Conservation (phyloP, 2,113 vertebrate species). For the Setophaga coronata region DNA sequence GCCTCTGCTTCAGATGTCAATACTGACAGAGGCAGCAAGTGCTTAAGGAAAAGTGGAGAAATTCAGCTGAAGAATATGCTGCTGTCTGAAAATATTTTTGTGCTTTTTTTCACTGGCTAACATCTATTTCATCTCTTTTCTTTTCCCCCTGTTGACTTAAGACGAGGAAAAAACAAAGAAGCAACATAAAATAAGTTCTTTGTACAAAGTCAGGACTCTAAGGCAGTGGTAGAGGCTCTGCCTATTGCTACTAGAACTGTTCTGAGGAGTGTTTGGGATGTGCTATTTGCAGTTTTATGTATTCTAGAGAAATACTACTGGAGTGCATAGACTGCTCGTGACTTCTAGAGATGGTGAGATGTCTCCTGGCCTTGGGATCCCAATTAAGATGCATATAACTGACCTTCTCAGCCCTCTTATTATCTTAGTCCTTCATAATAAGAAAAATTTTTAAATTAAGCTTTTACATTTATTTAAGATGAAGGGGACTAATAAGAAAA, state of each 20-base stretch:
- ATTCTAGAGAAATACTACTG: background rate
- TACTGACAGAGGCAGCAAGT: background rate
- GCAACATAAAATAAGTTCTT: background rate
- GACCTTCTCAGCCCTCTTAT: background rate
- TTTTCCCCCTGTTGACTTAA: background rate
- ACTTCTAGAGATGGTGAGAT: background rate
- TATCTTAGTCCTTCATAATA: background rate
- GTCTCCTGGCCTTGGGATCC: background rate
- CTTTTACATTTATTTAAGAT: background rate
- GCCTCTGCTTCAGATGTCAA: background rate
- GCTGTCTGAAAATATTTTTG: background rate
- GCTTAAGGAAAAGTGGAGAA: background rate
- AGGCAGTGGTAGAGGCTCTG: background rate
- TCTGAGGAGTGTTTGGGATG: background rate
- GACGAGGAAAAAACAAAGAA: background rate
- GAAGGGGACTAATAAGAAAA: background rate
- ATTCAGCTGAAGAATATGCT: background rate
- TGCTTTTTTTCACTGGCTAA: background rate
- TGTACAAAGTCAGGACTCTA: background rate
- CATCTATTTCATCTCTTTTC: background rate
- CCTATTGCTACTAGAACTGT: background rate
- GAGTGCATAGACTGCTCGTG: background rate
- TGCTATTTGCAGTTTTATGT: background rate
- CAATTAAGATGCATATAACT: background rate
- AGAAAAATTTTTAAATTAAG: background rate